Evolutionary conservation across 2,888 invertebrate genomes (phyloP).

Genomic region (Drosophila pegasa): DNA sequence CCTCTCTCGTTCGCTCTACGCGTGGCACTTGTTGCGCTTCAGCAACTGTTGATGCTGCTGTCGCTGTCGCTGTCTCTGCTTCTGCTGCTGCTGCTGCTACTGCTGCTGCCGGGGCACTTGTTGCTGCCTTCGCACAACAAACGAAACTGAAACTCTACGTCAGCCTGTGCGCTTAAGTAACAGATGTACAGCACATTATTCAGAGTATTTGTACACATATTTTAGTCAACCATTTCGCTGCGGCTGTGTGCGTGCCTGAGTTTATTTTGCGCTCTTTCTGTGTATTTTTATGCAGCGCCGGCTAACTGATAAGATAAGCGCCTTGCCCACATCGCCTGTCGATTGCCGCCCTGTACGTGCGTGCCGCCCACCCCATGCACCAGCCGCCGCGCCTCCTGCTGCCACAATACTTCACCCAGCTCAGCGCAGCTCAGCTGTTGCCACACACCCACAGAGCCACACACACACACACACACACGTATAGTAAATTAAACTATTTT

Average conservation of each 20-base stretch:
- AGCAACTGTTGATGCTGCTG: slow-evolving; percentile 27
- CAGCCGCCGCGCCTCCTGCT: slow-evolving; percentile 40
- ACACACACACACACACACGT: neutral
- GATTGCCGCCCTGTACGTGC: slow-evolving; percentile 56
- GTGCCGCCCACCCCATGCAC: slow-evolving; percentile 61
- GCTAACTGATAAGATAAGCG: slow-evolving; percentile 67
- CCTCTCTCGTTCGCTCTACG: neutral
- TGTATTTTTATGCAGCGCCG: slow-evolving; percentile 39
- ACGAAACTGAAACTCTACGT: slow-evolving; percentile 74
- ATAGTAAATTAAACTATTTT: neutral
- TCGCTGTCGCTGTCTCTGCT: slow-evolving; percentile 18
- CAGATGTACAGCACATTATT: slow-evolving; percentile 51
- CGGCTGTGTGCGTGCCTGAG: slow-evolving; percentile 26
- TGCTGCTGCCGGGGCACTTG: slow-evolving; percentile 64
- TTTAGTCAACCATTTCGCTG: slow-evolving; percentile 28
- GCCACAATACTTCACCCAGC: neutral
- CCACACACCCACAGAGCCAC: neutral
- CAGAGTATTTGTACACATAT: slow-evolving; percentile 37
- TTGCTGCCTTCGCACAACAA: slow-evolving; percentile 77
- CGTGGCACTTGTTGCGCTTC: slow-evolving; percentile 78
- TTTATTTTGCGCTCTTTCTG: slow-evolving; percentile 51
- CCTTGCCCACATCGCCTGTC: slow-evolving; percentile 33
- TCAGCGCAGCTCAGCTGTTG: neutral
- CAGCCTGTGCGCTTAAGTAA: slow-evolving; percentile 68
- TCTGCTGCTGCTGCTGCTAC: slow-evolving; percentile 28